Evolutionary conservation across 2,797 vertebrate species (phyloP), one percentile per base, ranked within the genome.

Genomic region (Platyrinchus mystaceus): DNA sequence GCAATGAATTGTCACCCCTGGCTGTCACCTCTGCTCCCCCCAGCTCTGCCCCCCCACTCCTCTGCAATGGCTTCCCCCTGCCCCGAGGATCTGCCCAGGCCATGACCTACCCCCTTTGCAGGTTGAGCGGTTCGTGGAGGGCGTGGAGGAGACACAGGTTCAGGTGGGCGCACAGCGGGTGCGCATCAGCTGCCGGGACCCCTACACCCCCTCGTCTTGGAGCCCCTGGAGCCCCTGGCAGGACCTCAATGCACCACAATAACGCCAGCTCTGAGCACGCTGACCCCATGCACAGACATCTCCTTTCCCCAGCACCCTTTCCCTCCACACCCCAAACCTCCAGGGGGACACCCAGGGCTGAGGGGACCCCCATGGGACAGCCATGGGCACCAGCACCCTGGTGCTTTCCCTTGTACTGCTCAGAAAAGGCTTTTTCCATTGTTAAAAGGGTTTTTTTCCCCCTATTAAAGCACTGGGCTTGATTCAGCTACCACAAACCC

Each of bases 121-220:
- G 88, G 78, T 44, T 6, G 36, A 87, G 12, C 34, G 53, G 59
- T 81, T 86, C 0, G 49, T 92, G 84, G 95, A 96, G 64, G 79
- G 69, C 0, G 2, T 1, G 0, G 93, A 96, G 86, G 74, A 91
- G 55, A 23, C 14, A 0, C 7, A 1, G 8, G 47, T 93, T 46
- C 55, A 3, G 21, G 68, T 11, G 1, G 17, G 2, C 0, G 13
- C 3, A 0, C 20, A 1, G n/a, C 63, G 81, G 14, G 94, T 63
- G 43, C 81, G 89, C 43, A 87, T 95, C 89, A 89, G 95, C 90
- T 97, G 95, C 92, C 64, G 26, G 60, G 94, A 95, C 43, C 92
- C 89, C 64, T 87, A 83, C 4, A 6, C 13, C 7, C 32, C 27
- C 17, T 36, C 34, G 0, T 6, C 70, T 41, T 95, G 94, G 95